phyloP scores from a whole-genome alignment of 2,888 invertebrate genomes.

The Formica aserva region DNA sequence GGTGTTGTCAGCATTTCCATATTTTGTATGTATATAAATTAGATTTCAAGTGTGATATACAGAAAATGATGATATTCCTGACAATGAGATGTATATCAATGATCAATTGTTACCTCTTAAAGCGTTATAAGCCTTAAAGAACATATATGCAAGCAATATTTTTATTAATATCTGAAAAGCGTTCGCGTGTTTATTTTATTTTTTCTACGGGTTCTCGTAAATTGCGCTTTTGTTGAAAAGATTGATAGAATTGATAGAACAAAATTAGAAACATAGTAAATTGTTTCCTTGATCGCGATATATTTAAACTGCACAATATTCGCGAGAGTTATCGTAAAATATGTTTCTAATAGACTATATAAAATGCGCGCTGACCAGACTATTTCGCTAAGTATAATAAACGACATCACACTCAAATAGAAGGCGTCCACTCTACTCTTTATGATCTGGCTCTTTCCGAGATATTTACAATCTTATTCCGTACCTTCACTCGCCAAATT shows the following conservation, averaged over 20 bases:
- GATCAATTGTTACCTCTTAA: too few species aligned
- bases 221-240: neutral
- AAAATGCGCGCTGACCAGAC: neutral
- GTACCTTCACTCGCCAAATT: slow-evolving; percentile 8
- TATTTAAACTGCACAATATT: neutral
- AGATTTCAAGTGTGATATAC: neutral
- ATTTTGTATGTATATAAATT: neutral
- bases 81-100: neutral
- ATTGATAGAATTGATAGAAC: neutral
- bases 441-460: neutral
- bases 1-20: neutral
- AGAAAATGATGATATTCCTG: neutral
- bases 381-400: neutral
- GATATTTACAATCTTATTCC: slow-evolving; percentile 25
- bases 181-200: neutral
- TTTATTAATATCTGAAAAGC: slow-evolving; percentile 16
- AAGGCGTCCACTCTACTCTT: neutral
- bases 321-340: slow-evolving; percentile 3
- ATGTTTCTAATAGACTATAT: slow-evolving; percentile 22
- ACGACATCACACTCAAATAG: slow-evolving; percentile 5
- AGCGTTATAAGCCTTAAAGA: neutral
- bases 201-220: neutral
- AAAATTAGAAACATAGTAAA: slow-evolving; percentile 2
- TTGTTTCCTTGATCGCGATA: neutral
- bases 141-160: neutral